Conservation (phyloP, 2,797 vertebrate genomes). For the Heterohyrax brucei region DNA sequence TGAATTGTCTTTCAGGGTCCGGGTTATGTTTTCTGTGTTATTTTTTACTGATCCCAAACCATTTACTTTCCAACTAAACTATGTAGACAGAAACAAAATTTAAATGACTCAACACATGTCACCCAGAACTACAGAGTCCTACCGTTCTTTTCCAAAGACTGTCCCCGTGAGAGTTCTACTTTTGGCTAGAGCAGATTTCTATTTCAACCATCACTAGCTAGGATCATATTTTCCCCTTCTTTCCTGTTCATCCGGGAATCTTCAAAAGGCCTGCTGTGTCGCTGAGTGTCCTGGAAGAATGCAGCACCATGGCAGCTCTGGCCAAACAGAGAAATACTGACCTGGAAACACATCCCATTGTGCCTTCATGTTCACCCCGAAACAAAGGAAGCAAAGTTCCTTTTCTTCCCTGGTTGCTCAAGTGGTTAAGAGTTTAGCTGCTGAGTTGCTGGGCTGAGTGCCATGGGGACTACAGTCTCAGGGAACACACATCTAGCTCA, state of each 20-base stretch:
- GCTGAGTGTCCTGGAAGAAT: conserved; percentile 70
- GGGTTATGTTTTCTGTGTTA: conserved; percentile 67
- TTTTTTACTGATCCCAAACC: conserved; percentile 66
- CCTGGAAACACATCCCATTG: conserved; percentile 40
- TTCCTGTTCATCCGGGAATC: conserved; percentile 69
- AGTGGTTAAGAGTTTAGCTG: no score
- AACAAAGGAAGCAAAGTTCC: neutral
- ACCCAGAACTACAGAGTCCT: conserved; percentile 74
- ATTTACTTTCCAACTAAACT: conserved; percentile 79
- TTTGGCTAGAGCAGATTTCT: conserved; percentile 83
- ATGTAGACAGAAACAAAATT: conserved; percentile 75
- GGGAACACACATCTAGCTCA: no score
- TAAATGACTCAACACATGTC: conserved; percentile 85
- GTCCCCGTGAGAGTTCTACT: conserved; percentile 79
- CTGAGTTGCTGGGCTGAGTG: no score
- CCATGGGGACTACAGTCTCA: no score
- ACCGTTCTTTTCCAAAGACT: conserved; percentile 77
- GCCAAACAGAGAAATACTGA: conserved; percentile 69
- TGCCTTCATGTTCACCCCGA: conserved; percentile 24
- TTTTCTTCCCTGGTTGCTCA: neutral
- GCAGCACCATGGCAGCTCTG: conserved; percentile 61
- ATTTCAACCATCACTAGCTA: conserved; percentile 74
- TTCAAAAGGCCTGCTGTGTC: conserved; percentile 78
- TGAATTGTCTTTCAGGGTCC: conserved; percentile 73
- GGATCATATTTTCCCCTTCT: conserved; percentile 74